Evolutionary conservation across 2,888 invertebrate species (phyloP).

Genomic region (Abscondita cerata): DNA sequence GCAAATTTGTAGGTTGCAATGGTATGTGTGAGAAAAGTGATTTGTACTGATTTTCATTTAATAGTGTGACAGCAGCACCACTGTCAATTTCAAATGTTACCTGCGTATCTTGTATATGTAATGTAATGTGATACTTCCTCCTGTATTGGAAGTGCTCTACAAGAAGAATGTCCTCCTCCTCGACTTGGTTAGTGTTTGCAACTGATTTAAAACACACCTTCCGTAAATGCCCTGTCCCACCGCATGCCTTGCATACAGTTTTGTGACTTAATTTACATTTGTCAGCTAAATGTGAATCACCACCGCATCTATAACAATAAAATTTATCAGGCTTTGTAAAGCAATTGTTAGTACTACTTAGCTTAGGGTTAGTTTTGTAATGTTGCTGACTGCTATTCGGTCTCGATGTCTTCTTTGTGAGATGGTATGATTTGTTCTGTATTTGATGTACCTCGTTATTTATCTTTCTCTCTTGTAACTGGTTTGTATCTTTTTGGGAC

Average conservation of each 20-base stretch:
- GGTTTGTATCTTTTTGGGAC: background rate
- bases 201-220: background rate
- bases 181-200: background rate
- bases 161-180: background rate
- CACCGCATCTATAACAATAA: background rate
- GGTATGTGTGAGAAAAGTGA: background rate
- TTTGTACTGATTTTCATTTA: background rate
- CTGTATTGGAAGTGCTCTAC: background rate
- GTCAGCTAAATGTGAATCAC: background rate
- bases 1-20: background rate
- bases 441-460: background rate
- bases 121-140: background rate
- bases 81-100: constrained; percentile 9
- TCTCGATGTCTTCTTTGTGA: no score
- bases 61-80: background rate
- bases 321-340: background rate
- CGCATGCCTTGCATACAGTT: background rate
- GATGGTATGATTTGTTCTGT: no score
- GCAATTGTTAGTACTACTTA: background rate
- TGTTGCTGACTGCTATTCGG: no score
- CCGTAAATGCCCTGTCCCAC: background rate
- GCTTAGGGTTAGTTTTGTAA: background rate
- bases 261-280: background rate
- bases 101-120: background rate
- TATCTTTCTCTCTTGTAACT: background rate